Conservation (phyloP, 2,113 vertebrate genomes). For the Pseudopodoces humilis region DNA sequence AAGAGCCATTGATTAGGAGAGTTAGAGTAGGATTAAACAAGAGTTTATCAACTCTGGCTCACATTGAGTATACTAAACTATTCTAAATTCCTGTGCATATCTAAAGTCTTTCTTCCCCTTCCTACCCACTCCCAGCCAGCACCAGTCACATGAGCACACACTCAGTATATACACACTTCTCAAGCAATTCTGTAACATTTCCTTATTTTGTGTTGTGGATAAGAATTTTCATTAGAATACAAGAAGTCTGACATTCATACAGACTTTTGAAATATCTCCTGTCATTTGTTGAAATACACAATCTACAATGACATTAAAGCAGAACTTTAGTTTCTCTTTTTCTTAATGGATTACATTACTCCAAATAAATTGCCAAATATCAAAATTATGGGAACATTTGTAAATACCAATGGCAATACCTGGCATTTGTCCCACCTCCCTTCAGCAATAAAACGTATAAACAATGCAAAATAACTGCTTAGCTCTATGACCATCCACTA, state of each 20-base stretch:
- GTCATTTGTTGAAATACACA: neutral
- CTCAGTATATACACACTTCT: neutral
- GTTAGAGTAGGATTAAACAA: neutral
- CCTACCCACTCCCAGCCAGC: neutral
- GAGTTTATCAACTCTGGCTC: neutral
- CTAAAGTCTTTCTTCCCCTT: neutral
- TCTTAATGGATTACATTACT: neutral
- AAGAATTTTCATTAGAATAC: neutral
- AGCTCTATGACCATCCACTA: neutral
- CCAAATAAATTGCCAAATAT: neutral
- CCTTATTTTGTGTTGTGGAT: neutral
- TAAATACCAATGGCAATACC: neutral
- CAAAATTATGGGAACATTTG: neutral
- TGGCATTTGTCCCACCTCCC: neutral
- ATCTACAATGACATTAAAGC: neutral
- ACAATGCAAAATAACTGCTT: neutral
- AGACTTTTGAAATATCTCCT: neutral
- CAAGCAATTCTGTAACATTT: neutral
- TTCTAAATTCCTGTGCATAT: neutral
- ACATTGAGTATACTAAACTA: neutral
- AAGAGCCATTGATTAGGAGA: neutral
- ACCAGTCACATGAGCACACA: neutral
- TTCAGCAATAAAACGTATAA: neutral
- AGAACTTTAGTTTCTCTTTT: neutral
- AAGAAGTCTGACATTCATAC: neutral